Percentiles rank a stretch among this genome's conserved stretches.
Conservation (phyloP, 2,888 invertebrate genomes). For the Biston betularia region DNA sequence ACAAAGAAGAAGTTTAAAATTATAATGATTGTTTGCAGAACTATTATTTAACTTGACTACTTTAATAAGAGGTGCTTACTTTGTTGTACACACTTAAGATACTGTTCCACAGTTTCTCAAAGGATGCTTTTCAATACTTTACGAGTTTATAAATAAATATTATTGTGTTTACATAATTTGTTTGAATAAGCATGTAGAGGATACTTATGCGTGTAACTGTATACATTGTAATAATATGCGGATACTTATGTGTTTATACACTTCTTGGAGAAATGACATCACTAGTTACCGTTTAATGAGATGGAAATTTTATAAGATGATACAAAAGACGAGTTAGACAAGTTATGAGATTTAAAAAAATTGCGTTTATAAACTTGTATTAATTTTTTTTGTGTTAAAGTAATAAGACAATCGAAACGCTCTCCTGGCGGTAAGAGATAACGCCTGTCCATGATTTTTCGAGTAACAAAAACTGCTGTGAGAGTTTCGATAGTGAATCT, state of each 20-base stretch:
- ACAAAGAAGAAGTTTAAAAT: slow-evolving; percentile 2
- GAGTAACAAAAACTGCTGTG: too few species aligned
- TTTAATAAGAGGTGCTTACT: slow-evolving; percentile 21
- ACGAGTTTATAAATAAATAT: slow-evolving; percentile 28
- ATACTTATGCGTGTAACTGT: slow-evolving; percentile 13
- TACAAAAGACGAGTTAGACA: neutral
- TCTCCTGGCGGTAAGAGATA: too few species aligned
- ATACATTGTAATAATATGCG: slow-evolving; percentile 20
- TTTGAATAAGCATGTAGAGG: slow-evolving; percentile 20
- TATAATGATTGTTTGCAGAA: slow-evolving; percentile 31
- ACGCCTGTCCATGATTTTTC: too few species aligned
- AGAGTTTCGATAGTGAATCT: too few species aligned
- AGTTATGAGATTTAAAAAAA: neutral
- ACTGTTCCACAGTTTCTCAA: slow-evolving; percentile 16
- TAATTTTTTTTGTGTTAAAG: too few species aligned
- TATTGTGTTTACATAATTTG: slow-evolving; percentile 25
- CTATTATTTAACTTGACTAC: slow-evolving; percentile 18
- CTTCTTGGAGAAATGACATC: slow-evolving; percentile 24
- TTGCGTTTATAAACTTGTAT: neutral
- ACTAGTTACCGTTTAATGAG: slow-evolving; percentile 23
- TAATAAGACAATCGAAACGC: too few species aligned
- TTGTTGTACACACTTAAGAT: slow-evolving; percentile 18
- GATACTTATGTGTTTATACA: too few species aligned
- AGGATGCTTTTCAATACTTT: slow-evolving; percentile 18
- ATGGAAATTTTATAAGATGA: neutral